phyloP scores from a whole-genome alignment of 2,888 invertebrate genomes.

The Macaria liturata region DNA sequence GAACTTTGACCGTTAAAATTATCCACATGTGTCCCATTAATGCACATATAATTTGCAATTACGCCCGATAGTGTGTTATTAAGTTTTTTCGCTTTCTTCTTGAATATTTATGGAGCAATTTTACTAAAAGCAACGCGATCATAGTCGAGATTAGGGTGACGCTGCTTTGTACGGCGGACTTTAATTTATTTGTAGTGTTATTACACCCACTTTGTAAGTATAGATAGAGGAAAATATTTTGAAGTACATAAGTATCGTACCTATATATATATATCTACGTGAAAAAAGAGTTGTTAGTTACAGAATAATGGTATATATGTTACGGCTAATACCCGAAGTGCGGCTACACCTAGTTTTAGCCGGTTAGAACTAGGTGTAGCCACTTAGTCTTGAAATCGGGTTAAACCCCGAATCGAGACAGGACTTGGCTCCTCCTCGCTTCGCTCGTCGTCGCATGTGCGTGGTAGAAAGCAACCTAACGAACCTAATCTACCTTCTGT shows the following conservation, averaged over 20 bases:
- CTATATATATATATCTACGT: not conserved
- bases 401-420: too few relatives aligned
- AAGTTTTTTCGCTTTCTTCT: conserved; percentile 60
- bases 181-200: conserved; percentile 32
- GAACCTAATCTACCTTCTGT: too few relatives aligned
- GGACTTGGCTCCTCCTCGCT: too few relatives aligned
- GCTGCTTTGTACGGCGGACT: conserved; percentile 15
- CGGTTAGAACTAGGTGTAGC: too few relatives aligned
- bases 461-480: too few relatives aligned
- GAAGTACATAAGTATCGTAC: not conserved
- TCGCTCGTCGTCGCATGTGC: too few relatives aligned
- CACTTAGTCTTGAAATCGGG: too few relatives aligned
- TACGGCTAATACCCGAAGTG: too few relatives aligned
- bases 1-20: conserved; percentile 48
- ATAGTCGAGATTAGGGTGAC: conserved; percentile 51
- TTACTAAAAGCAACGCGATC: conserved; percentile 76
- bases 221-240: too few relatives aligned
- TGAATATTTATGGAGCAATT: conserved; percentile 81
- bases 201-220: not conserved
- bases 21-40: conserved; percentile 44
- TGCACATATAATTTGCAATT: conserved; percentile 71
- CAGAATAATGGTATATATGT: too few relatives aligned
- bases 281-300: too few relatives aligned
- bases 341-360: too few relatives aligned
- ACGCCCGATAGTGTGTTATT: conserved; percentile 69